Evolutionary conservation across 2,797 vertebrate species (phyloP).

Genomic region (Oreonectes daqikongensis): DNA sequence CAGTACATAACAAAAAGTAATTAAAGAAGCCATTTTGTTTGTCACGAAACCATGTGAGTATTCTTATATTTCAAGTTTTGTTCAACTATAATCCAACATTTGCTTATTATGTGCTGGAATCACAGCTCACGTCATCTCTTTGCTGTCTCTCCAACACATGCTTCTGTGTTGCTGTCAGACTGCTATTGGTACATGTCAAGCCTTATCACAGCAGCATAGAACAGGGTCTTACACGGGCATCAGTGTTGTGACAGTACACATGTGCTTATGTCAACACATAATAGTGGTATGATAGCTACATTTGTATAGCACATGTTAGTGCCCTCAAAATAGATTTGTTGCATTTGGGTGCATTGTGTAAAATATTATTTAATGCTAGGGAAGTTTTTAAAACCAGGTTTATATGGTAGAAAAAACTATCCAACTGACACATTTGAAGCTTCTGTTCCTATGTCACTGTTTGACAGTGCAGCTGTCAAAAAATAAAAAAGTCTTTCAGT

Average conservation of each 20-base stretch:
- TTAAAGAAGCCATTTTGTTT: no score
- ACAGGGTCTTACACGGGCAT: neutral
- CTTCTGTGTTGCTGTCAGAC: conserved; percentile 18
- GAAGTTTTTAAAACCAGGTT: no score
- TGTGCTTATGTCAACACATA: conserved; percentile 16
- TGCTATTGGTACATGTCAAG: conserved; percentile 18
- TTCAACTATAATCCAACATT: neutral
- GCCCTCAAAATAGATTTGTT: neutral
- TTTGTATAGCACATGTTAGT: neutral
- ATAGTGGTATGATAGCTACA: neutral
- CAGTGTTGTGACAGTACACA: conserved; percentile 1
- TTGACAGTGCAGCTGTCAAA: no score
- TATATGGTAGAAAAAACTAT: no score
- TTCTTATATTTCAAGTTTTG: neutral
- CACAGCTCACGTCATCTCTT: conserved; percentile 6
- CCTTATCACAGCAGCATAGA: conserved; percentile 7
- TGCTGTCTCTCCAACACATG: neutral
- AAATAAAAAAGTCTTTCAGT: no score
- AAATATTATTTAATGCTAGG: no score
- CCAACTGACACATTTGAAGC: no score
- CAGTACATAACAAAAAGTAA: no score
- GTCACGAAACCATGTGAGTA: neutral
- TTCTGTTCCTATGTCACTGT: no score
- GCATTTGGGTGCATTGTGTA: neutral
- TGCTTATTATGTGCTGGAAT: neutral